Conservation (phyloP, 2,797 vertebrate genomes). For the Orientallactaga sibirica region DNA sequence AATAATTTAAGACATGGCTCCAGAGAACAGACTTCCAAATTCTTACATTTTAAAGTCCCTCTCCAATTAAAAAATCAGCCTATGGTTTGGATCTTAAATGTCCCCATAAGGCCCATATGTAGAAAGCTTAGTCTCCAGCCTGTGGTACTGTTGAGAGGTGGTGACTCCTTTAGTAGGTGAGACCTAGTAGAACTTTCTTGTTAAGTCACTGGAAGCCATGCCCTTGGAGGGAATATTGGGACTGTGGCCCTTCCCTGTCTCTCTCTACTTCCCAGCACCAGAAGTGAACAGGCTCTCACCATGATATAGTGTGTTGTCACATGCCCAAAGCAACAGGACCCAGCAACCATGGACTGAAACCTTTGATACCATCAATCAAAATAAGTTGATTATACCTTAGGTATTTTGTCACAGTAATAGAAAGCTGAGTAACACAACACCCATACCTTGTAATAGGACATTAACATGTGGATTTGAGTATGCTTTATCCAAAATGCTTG, state of each 20-base stretch:
- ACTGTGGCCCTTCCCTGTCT: neutral
- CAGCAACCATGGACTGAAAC: neutral
- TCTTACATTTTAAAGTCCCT: neutral
- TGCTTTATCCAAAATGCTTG: neutral
- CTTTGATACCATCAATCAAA: neutral
- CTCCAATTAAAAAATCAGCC: neutral
- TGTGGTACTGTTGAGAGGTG: neutral
- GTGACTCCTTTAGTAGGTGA: neutral
- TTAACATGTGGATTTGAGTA: neutral
- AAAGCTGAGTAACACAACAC: neutral
- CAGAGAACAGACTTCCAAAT: neutral
- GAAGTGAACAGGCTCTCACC: neutral
- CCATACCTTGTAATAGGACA: neutral
- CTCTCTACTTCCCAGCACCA: neutral
- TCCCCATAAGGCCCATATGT: neutral
- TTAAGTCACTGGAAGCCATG: neutral
- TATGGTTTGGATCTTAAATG: neutral
- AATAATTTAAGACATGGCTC: neutral
- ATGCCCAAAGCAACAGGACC: neutral
- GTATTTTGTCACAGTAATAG: neutral
- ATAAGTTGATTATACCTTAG: neutral
- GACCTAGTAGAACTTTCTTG: neutral
- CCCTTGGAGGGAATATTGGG: neutral
- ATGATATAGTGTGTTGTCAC: neutral
- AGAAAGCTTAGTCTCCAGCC: neutral